phyloP scores from a whole-genome alignment of 1,140 invertebrate species.

The Uloborus diversus region DNA sequence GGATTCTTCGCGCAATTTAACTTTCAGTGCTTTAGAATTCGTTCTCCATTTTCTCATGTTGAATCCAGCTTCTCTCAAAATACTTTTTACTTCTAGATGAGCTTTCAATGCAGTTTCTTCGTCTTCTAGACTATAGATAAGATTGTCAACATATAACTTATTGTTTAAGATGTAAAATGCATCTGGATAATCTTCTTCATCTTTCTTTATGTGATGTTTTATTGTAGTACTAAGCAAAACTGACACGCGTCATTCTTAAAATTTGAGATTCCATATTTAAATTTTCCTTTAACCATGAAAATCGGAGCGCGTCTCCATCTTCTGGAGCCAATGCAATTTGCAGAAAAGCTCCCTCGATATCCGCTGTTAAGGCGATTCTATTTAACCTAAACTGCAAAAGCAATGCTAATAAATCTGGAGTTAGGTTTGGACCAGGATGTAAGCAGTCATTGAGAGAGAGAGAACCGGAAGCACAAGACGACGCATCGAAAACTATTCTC shows the following conservation, averaged over 20 bases:
- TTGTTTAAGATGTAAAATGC: background rate
- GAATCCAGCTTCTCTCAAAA: too few species aligned
- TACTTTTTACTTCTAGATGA: too few species aligned
- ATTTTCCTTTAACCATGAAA: conserved; percentile 26
- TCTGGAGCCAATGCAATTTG: background rate
- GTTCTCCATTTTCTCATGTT: too few species aligned
- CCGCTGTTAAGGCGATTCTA: conserved; percentile 1
- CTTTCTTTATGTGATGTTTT: background rate
- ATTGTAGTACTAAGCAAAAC: background rate
- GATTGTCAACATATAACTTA: too few species aligned
- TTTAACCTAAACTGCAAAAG: conserved; percentile 12
- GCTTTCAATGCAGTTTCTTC: too few species aligned
- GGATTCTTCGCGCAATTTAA: too few species aligned
- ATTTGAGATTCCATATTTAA: background rate
- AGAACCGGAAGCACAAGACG: background rate
- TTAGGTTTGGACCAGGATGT: conserved; percentile 19
- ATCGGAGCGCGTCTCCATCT: conserved; percentile 23
- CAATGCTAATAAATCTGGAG: conserved; percentile 7
- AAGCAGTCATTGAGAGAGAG: conserved; percentile 31
- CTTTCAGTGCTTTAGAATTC: too few species aligned
- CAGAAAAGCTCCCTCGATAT: conserved; percentile 38
- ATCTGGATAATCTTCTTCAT: background rate
- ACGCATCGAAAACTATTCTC: conserved; percentile 6
- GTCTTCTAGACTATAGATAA: too few species aligned
- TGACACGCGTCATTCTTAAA: background rate